These are phyloP conservation scores for Aphelenchoides besseyi DNA, from an alignment of 1,140 invertebrate species.

Conservation along the genomic window DNA sequence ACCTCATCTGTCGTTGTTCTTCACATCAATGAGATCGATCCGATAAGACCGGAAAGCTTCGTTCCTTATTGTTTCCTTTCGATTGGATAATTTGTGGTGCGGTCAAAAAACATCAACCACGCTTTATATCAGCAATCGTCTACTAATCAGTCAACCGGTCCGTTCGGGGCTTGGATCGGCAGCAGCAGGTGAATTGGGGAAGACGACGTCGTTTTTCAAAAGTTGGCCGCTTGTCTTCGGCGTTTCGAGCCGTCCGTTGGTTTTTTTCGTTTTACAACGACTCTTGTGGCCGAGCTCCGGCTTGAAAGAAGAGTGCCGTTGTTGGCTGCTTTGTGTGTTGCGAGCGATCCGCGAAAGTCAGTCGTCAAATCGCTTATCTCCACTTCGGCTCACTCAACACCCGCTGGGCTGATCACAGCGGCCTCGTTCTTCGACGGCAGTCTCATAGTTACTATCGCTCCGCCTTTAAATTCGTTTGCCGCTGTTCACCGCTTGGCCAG, in stretches of 20 bases:
- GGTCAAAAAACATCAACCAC: background rate
- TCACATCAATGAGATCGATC: background rate
- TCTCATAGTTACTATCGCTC: background rate
- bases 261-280: background rate
- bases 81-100: background rate
- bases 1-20: background rate
- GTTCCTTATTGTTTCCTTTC: too few species aligned
- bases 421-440: background rate
- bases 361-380: slow-evolving; percentile 1
- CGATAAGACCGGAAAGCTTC: too few species aligned
- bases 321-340: background rate
- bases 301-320: background rate
- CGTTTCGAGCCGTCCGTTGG: background rate
- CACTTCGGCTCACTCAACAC: background rate
- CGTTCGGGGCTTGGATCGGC: background rate
- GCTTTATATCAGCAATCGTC: background rate
- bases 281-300: background rate
- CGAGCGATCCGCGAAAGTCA: background rate
- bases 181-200: slow-evolving; percentile 2
- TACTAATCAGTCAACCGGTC: background rate
- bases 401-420: background rate
- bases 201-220: background rate
- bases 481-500: background rate
- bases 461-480: background rate
- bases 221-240: background rate